A percentile compares a stretch with the other conserved stretches of the same genome.
phyloP scores from a whole-genome alignment of 2,797 vertebrate species.

The Acanthurus tractus region DNA sequence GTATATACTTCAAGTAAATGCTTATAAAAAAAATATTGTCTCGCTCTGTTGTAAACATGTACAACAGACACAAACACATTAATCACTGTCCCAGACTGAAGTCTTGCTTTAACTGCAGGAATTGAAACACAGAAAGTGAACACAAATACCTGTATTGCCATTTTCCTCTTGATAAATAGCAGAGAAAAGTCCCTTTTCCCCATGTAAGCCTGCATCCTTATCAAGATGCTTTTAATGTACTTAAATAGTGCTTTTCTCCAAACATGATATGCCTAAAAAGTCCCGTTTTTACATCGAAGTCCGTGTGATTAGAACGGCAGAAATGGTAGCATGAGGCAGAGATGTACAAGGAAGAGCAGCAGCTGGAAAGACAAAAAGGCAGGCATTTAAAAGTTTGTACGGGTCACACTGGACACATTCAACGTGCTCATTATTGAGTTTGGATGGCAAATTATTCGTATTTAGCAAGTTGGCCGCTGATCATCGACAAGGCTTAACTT shows the following conservation, averaged over 20 bases:
- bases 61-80: conserved; percentile 18
- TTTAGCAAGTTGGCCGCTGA: not conserved
- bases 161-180: not conserved
- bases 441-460: not conserved
- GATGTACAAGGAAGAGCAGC: conserved; percentile 45
- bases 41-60: not conserved
- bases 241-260: conserved; percentile 6
- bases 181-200: not conserved
- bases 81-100: conserved; percentile 1
- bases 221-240: conserved; percentile 1
- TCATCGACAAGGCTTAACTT: not conserved
- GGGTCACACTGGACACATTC: not conserved
- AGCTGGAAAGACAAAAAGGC: conserved; percentile 64
- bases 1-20: conserved; percentile 42
- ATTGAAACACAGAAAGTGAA: not conserved
- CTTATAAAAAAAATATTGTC: conserved; percentile 2
- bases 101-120: conserved; percentile 4
- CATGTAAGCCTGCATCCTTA: conserved; percentile 5
- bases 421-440: not conserved
- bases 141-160: not conserved
- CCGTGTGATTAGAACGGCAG: conserved; percentile 14
- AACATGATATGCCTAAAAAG: conserved; percentile 6
- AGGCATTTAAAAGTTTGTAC: conserved; percentile 8
- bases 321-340: conserved; percentile 4
- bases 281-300: conserved; percentile 31